Conservation (phyloP, 2,797 vertebrate genomes). For the Chloroceryle inda region DNA sequence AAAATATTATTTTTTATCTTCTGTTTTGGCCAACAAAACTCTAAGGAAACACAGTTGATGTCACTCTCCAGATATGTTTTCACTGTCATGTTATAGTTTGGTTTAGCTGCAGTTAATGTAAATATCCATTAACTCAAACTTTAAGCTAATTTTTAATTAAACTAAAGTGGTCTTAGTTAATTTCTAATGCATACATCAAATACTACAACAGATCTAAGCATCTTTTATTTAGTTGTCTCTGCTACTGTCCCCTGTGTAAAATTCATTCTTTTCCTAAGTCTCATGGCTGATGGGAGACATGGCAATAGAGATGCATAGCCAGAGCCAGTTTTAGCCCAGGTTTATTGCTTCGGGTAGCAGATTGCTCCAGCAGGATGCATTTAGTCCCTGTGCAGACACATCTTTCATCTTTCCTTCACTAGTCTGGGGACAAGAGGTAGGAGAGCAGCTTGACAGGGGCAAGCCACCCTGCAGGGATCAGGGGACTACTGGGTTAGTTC, state of each 20-base stretch:
- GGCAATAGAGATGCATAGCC: background rate
- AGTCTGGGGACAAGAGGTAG: background rate
- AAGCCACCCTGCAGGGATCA: background rate
- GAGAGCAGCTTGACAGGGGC: background rate
- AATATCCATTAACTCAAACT: background rate
- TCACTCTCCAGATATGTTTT: background rate
- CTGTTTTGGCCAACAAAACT: background rate
- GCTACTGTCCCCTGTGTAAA: background rate
- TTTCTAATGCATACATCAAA: background rate
- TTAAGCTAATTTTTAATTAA: conserved; percentile 27
- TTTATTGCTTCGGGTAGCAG: background rate
- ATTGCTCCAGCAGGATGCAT: background rate
- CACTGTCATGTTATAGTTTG: background rate
- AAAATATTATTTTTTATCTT: background rate
- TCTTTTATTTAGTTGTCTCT: background rate
- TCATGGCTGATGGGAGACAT: background rate
- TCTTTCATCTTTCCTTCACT: background rate
- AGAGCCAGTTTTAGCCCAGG: background rate
- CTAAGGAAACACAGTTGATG: background rate
- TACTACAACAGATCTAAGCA: background rate
- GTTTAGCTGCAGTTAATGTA: conserved; percentile 12
- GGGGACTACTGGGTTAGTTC: background rate
- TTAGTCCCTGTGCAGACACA: background rate
- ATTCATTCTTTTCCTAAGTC: background rate
- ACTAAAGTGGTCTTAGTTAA: background rate